These are phyloP conservation scores for Pachypanchax playfairii DNA, from an alignment of 2,113 vertebrate species.

Conservation along the genomic window DNA sequence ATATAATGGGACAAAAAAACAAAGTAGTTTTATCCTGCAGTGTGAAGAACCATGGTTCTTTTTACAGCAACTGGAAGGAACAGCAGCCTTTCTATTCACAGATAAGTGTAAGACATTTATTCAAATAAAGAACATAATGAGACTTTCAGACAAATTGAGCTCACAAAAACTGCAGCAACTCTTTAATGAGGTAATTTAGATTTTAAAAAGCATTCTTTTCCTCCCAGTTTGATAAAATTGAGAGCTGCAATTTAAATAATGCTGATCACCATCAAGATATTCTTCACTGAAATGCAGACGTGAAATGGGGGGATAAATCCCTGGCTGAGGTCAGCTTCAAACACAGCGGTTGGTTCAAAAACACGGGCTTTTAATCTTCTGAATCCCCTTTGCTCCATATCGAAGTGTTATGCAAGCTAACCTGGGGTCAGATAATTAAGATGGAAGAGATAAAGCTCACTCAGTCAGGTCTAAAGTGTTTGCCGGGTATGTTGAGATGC, in stretches of 20 bases:
- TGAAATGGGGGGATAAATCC: conserved; percentile 62
- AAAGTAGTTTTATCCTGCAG: conserved; percentile 48
- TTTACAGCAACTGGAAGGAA: conserved; percentile 53
- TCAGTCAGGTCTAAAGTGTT: conserved; percentile 65
- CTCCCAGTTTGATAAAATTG: conserved; percentile 36
- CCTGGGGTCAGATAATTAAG: conserved; percentile 76
- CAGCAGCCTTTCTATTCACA: conserved; percentile 41
- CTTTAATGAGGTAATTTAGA: conserved; percentile 58
- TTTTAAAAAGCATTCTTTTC: conserved; percentile 35
- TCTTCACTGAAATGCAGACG: conserved; percentile 37
- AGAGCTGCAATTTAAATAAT: conserved; percentile 60
- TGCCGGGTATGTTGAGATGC: conserved; percentile 49
- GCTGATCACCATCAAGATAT: conserved; percentile 52
- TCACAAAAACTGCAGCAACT: conserved; percentile 25
- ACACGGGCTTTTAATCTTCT: conserved; percentile 69
- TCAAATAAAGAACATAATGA: conserved; percentile 58
- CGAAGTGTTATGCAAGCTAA: conserved; percentile 70
- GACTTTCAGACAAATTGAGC: conserved; percentile 45
- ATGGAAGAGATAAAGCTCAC: conserved; percentile 67
- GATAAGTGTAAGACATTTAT: conserved; percentile 60
- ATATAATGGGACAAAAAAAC: conserved; percentile 56
- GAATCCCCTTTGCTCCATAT: conserved; percentile 68
- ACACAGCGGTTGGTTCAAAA: conserved; percentile 56
- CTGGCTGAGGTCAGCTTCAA: conserved; percentile 61
- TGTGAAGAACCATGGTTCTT: conserved; percentile 54